Conservation (phyloP, 2,888 invertebrate species). For the Drosophila macrospina region DNA sequence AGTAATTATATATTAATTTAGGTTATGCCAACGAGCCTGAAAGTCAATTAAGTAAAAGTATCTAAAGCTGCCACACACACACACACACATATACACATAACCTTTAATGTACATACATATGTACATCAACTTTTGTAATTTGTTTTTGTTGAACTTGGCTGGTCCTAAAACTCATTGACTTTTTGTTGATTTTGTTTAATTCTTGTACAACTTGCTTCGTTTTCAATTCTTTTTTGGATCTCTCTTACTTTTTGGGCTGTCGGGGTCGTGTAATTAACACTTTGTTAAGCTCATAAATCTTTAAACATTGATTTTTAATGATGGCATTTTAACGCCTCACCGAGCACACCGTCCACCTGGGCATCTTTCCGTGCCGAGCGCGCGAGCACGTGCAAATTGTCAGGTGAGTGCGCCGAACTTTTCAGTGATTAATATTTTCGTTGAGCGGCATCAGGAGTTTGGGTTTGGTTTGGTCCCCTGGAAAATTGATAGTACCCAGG, state of each 20-base stretch:
- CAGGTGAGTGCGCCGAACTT: constrained; percentile 38
- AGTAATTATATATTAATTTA: constrained; percentile 30
- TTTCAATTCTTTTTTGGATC: constrained; percentile 1
- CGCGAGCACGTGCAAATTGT: constrained; percentile 55
- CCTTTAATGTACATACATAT: not conserved
- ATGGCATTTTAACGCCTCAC: constrained; percentile 68
- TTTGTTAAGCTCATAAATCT: constrained; percentile 77
- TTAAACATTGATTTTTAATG: constrained; percentile 78
- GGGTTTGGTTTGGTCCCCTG: constrained; percentile 4
- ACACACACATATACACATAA: not conserved
- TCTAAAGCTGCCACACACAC: constrained; percentile 4
- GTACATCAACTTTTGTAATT: constrained; percentile 14
- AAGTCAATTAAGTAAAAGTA: constrained; percentile 22
- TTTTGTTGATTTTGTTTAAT: constrained; percentile 15
- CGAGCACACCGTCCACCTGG: constrained; percentile 47
- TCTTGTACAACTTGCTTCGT: constrained; percentile 6
- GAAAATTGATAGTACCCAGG: constrained; percentile 40
- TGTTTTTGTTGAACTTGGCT: constrained; percentile 16
- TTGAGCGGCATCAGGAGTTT: not conserved
- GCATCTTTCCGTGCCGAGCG: constrained; percentile 26
- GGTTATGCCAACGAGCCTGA: constrained; percentile 17
- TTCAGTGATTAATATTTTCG: constrained; percentile 42
- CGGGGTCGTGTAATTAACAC: constrained; percentile 66
- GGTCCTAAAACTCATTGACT: constrained; percentile 11
- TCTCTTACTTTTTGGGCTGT: constrained; percentile 11